These are phyloP conservation scores for Musca vetustissima DNA, from an alignment of 1,140 invertebrate species.

Conservation along the genomic window DNA sequence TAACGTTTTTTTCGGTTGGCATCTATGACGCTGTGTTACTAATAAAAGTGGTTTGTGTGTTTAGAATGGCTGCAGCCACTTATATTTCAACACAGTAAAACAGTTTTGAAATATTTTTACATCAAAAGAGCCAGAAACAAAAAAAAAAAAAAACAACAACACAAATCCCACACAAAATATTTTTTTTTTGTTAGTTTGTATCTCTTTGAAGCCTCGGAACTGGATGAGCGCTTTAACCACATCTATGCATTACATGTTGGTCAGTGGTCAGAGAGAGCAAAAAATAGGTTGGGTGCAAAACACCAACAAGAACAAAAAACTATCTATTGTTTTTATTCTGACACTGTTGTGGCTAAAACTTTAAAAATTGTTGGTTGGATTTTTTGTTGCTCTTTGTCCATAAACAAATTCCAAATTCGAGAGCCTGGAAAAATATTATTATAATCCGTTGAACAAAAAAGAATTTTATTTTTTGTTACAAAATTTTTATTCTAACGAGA, in stretches of 20 bases:
- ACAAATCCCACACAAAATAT: not conserved
- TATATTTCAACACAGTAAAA: slow-evolving; percentile 15
- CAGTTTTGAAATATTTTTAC: slow-evolving; percentile 19
- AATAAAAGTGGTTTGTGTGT: not conserved
- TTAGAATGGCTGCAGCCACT: slow-evolving; percentile 14
- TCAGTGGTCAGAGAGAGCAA: not conserved
- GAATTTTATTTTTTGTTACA: not conserved
- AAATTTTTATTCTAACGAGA: too few species aligned
- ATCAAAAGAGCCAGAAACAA: not conserved
- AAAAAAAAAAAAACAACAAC: too few species aligned
- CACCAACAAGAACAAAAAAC: too few species aligned
- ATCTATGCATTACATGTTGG: slow-evolving; percentile 18
- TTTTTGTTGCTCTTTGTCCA: too few species aligned
- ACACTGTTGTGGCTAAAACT: too few species aligned
- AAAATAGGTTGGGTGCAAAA: too few species aligned
- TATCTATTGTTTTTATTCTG: too few species aligned
- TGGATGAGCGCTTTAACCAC: slow-evolving; percentile 18
- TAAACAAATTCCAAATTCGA: not conserved
- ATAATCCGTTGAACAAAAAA: slow-evolving; percentile 10
- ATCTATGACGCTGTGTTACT: too few species aligned
- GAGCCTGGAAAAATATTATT: not conserved
- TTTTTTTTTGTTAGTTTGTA: not conserved
- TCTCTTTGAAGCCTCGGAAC: slow-evolving; percentile 13
- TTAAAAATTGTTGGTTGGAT: too few species aligned
- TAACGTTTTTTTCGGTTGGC: too few species aligned